Percentiles rank a stretch among this genome's conserved stretches.
Evolutionary conservation across 2,113 vertebrate genomes (phyloP).

Genomic region (Urocolius indicus): DNA sequence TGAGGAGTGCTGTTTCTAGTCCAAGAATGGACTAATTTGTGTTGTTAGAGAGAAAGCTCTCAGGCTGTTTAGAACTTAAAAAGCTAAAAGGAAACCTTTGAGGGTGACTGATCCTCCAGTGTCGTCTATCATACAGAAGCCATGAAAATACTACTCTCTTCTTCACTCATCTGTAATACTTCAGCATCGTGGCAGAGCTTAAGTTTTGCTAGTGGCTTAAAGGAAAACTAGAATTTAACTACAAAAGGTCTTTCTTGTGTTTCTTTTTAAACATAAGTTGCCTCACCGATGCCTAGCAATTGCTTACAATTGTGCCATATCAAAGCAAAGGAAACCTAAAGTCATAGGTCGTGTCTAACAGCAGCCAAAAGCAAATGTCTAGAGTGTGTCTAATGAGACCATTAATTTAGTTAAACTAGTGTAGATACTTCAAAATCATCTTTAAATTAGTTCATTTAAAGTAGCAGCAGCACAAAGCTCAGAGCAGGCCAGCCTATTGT

Average conservation of each 20-base stretch:
- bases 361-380: fast-evolving
- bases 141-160: not conserved
- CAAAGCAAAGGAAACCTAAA: not conserved
- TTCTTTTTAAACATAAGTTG: not conserved
- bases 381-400: fast-evolving
- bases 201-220: not conserved
- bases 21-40: not conserved
- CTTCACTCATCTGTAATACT: not conserved
- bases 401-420: fast-evolving
- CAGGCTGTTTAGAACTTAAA: not conserved
- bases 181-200: not conserved
- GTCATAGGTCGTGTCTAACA: not conserved
- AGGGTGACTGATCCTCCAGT: too few species aligned
- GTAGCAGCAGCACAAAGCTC: not conserved
- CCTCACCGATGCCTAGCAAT: not conserved
- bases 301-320: not conserved
- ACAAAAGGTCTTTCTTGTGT: not conserved
- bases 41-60: not conserved
- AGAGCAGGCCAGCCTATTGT: not conserved
- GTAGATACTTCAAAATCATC: not conserved
- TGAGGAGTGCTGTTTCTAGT: not conserved
- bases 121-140: not conserved
- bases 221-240: not conserved
- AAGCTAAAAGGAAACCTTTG: not conserved
- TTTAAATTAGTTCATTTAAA: not conserved